phyloP scores from a whole-genome alignment of 2,113 vertebrate species.

The Riparia riparia region DNA sequence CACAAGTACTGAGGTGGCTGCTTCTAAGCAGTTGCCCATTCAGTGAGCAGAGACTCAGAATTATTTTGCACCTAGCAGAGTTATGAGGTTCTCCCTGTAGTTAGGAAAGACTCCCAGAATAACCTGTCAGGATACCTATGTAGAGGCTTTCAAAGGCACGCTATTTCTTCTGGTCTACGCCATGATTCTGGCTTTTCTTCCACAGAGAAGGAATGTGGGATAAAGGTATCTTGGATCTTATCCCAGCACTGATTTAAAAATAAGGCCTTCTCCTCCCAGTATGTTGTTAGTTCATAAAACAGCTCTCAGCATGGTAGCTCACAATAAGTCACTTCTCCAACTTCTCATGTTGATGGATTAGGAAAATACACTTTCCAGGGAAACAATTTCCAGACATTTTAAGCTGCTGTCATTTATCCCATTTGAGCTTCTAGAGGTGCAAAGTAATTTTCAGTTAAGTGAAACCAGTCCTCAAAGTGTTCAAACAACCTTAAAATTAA shows the following conservation, averaged over 20 bases:
- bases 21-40: background rate
- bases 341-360: background rate
- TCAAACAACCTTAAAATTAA: background rate
- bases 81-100: background rate
- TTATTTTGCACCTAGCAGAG: background rate
- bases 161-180: background rate
- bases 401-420: background rate
- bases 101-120: background rate
- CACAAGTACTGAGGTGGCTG: fast-evolving
- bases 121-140: background rate
- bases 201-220: background rate
- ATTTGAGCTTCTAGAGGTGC: background rate
- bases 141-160: background rate
- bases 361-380: background rate
- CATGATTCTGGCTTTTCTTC: background rate
- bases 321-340: background rate
- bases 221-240: background rate
- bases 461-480: background rate
- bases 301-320: background rate
- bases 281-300: background rate
- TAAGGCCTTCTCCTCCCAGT: background rate
- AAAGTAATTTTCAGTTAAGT: background rate
- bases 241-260: background rate
- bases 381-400: background rate
- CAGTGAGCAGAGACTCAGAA: background rate